Percentiles rank a stretch among this genome's conserved stretches.
These are phyloP conservation scores for Esox lucius DNA, from an alignment of 2,797 vertebrate genomes.

Conservation along the genomic window DNA sequence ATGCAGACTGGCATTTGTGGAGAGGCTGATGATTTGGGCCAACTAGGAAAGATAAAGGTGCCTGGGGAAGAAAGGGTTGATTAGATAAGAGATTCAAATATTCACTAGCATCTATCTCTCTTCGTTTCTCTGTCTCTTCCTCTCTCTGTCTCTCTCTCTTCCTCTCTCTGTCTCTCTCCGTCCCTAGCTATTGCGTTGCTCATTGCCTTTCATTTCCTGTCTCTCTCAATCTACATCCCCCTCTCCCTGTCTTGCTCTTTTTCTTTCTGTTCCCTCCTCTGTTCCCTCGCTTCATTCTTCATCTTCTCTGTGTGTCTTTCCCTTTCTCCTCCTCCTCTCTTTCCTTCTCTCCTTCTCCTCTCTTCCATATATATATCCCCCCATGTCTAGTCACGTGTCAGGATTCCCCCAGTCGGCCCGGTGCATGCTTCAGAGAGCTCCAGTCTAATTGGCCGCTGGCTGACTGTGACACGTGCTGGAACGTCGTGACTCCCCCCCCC, in stretches of 20 bases:
- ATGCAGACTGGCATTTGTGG: constrained; percentile 14
- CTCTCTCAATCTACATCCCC: constrained; percentile 16
- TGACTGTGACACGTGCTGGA: constrained; percentile 63
- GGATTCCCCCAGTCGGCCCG: constrained; percentile 28
- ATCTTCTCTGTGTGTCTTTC: constrained; percentile 1
- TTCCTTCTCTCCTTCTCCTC: constrained; percentile 18
- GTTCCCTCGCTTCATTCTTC: constrained; percentile 16
- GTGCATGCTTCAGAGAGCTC: constrained; percentile 41
- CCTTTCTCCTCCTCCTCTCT: constrained; percentile 22
- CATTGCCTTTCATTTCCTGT: not conserved
- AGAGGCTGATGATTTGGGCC: constrained; percentile 36
- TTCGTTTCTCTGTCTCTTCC: constrained; percentile 15
- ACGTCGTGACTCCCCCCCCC: constrained; percentile 63
- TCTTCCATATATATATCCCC: constrained; percentile 19
- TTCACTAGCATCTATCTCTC: not conserved
- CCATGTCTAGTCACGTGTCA: constrained; percentile 21
- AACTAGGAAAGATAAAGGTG: constrained; percentile 38
- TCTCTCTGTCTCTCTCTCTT: not conserved
- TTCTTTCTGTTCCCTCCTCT: constrained; percentile 22
- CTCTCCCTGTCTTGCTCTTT: not conserved
- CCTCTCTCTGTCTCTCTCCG: not conserved
- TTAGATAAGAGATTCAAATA: constrained; percentile 6
- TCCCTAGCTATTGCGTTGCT: not conserved
- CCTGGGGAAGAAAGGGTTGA: constrained; percentile 33
- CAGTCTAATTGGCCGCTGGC: constrained; percentile 62